A percentile compares a stretch with the other conserved stretches of the same genome.
Conservation (phyloP, 1,140 invertebrate species). For the Wiebesia pumilae region DNA sequence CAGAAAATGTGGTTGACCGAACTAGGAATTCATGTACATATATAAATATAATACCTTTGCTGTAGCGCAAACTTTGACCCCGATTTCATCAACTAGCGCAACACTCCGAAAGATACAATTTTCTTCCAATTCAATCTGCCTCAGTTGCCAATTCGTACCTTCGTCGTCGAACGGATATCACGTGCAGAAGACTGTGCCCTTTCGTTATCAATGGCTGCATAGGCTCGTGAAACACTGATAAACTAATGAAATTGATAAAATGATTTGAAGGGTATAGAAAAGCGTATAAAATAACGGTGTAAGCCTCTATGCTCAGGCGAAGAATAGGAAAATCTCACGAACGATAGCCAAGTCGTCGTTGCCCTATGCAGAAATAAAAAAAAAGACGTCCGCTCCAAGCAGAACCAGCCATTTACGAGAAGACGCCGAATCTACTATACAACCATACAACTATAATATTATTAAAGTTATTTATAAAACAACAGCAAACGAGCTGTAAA, state of each 20-base stretch:
- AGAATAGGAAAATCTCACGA: too few relatives aligned
- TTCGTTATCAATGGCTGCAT: too few relatives aligned
- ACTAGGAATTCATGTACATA: not conserved
- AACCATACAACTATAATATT: not conserved
- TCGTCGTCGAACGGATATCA: too few relatives aligned
- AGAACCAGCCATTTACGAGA: not conserved
- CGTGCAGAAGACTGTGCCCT: too few relatives aligned
- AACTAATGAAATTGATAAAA: too few relatives aligned
- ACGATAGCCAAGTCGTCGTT: too few relatives aligned
- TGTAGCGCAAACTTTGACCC: not conserved
- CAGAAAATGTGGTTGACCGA: not conserved
- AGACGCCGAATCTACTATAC: too few relatives aligned
- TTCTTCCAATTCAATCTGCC: not conserved
- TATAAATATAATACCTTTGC: not conserved
- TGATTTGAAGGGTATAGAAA: too few relatives aligned
- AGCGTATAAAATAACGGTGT: too few relatives aligned
- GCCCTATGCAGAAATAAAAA: not conserved
- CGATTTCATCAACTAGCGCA: not conserved
- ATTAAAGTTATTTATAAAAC: slow-evolving; percentile 19
- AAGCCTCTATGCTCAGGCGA: too few relatives aligned
- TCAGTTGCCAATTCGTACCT: not conserved
- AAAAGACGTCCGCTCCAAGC: not conserved
- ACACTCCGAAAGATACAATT: not conserved
- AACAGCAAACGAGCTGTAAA: not conserved
- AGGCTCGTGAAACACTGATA: too few relatives aligned